Base-by-base conservation (phyloP, 2,888 invertebrate species). In the Leptopilina myrica region DNA sequence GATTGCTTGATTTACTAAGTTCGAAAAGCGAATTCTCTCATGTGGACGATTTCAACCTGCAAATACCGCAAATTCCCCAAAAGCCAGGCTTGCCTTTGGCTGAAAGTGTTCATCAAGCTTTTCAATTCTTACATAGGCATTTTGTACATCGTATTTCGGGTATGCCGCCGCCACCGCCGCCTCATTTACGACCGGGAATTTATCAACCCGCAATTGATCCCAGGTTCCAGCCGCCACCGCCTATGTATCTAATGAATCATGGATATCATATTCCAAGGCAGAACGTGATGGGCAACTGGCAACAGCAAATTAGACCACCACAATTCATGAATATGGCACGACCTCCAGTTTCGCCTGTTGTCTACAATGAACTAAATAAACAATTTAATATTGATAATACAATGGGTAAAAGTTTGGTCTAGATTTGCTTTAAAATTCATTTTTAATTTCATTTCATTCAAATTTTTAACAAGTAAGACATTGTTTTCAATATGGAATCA, bases 51-150 rank as follows among this genome's bases (percentile, higher is more conserved):
- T 56, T 76, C 11, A 43, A 9, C 5, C 59, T 82, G 26, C 66
- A 43, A 7, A 8, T 67, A 14, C 40, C 64, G 8, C 53, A 49
- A 9, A 11, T 77, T 7, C 83, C 79, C 40, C 3, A 0, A 9
- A 12, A 65, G 7, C 83, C 83, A 12, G 46, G 14, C 2, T 26
- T 56, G 26, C 20, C 78, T 56, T 64, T 82, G 26, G 14, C 59
- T 5, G 40, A 79, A 6, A n/a, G 76, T 9, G 26, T 82, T 46
- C 56, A 65, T n/a, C 12, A 78, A 15, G 80, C 77, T 33, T 79
- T 80, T 73, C 33, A 26, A 9, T 14, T 56, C 5, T 0, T 56
- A 26, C 33, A 73, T n/a, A 56, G n/a, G 53, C 76, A 33, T 76
- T 69, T 59, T 46, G 43, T 67, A 6, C 40, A 56, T 33, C 56